Evolutionary conservation across 2,888 invertebrate species (phyloP), one percentile per base, ranked within the genome.

Genomic region (Spilarctia lutea): DNA sequence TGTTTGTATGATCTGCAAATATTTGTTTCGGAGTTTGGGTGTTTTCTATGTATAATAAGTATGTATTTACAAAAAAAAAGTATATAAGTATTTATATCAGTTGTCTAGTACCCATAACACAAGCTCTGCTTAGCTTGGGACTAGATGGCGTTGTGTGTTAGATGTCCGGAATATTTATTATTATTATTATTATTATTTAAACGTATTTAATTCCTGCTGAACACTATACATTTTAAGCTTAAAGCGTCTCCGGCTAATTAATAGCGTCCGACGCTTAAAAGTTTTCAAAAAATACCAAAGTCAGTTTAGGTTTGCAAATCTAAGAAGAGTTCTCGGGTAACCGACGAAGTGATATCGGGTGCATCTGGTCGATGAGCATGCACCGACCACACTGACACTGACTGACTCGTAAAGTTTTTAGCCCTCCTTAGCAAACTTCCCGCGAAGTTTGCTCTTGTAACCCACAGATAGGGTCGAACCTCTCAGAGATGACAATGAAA

Each of bases 261-360:
- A 65, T 24, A 65, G 65, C 71, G 65, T 13, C 35, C 48, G 48
- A 42, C 60, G 70, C 39, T 65, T 48, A 65, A 65, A 65, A 71
- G 71, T 71, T 65, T 65, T 33, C 48, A 71, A 33, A 65, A 48
- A 65, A 71, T 65, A 48, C 65, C 65, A 65, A 33, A 45, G 48
- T 48, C 27, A 27, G 60, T 60, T 70, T 39, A 60, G 39, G 3
- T n/a, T n/a, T 65, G 65, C 48, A 65, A 65, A 71, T 65, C 33
- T 35, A 35, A n/a, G 39, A 20, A 3, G 30, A 63, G 4, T 63
- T 65, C 71, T 63, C 30, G 2, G 8, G 20, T 30, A 42, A 20
- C 33, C 35, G 24, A n/a, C 16, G 0, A 1, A 39, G 65, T 20
- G 4, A 20, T 6, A 20, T 52, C 52, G 33, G n/a, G 0, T n/a